A percentile compares a stretch with the other conserved stretches of the same genome.
These are phyloP conservation scores for Gymnorhina tibicen DNA, from an alignment of 2,113 vertebrate species.

Conservation along the genomic window DNA sequence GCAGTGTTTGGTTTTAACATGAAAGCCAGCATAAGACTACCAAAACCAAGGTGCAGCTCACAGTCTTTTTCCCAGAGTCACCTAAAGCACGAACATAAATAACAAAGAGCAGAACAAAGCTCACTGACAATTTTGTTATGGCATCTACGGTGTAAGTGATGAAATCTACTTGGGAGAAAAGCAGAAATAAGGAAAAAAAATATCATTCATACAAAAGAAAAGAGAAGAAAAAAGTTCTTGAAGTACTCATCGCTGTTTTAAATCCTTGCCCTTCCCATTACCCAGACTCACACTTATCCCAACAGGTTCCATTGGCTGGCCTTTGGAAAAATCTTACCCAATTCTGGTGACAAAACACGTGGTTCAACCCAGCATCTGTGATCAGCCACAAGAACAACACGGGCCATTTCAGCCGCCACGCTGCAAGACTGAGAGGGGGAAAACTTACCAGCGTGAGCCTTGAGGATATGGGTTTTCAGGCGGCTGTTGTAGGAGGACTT, in stretches of 20 bases:
- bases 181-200: background rate
- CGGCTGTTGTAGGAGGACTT: constrained; percentile 96
- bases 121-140: background rate
- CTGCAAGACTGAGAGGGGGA: background rate
- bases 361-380: background rate
- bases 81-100: background rate
- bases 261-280: background rate
- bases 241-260: background rate
- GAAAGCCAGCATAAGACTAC: background rate
- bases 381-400: background rate
- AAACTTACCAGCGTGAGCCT: constrained; percentile 91
- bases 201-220: background rate
- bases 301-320: background rate
- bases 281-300: background rate
- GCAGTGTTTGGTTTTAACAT: background rate
- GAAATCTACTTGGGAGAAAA: background rate
- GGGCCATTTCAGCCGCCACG: background rate
- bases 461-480: constrained; percentile 95
- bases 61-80: background rate
- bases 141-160: accelerated
- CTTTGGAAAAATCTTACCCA: constrained; percentile 17
- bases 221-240: background rate
- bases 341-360: background rate
- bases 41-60: background rate
- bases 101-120: background rate